phyloP scores from a whole-genome alignment of 2,888 invertebrate genomes.

The Gymnoscelis rufifasciata region DNA sequence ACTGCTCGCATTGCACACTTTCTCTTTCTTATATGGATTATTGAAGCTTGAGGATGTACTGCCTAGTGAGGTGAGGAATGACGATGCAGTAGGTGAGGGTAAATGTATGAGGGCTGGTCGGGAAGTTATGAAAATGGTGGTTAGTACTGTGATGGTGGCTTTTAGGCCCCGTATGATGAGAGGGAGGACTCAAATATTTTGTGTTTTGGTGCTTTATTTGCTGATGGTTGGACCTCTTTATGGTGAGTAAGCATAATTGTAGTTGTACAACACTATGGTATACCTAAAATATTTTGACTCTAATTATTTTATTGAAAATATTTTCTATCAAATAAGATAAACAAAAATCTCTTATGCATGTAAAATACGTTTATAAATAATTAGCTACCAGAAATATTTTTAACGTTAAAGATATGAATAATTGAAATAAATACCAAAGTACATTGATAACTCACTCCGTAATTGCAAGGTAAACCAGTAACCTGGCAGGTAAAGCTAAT shows the following conservation, averaged over 20 bases:
- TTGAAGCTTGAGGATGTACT: constrained; percentile 61
- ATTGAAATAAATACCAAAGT: background rate
- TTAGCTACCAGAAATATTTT: background rate
- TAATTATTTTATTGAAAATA: no score
- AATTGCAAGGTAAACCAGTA: constrained; percentile 17
- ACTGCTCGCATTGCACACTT: constrained; percentile 49
- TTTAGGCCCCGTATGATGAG: constrained; percentile 50
- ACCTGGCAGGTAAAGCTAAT: background rate
- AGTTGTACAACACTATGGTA: no score
- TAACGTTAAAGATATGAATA: background rate
- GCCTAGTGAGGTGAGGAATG: constrained; percentile 26
- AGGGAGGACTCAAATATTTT: constrained; percentile 59
- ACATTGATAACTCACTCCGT: constrained; percentile 5
- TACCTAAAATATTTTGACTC: no score
- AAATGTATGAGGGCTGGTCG: constrained; percentile 37
- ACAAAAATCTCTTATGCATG: no score
- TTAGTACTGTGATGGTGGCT: constrained; percentile 63
- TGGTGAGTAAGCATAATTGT: no score
- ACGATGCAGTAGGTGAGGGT: constrained; percentile 22
- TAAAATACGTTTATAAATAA: no score
- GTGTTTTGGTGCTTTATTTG: constrained; percentile 60
- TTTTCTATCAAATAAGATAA: no score
- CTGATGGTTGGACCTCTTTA: constrained; percentile 73
- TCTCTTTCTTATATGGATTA: constrained; percentile 60
- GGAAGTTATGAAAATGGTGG: constrained; percentile 57